Conservation (phyloP, 2,888 invertebrate species). For the Hyposoter didymator region DNA sequence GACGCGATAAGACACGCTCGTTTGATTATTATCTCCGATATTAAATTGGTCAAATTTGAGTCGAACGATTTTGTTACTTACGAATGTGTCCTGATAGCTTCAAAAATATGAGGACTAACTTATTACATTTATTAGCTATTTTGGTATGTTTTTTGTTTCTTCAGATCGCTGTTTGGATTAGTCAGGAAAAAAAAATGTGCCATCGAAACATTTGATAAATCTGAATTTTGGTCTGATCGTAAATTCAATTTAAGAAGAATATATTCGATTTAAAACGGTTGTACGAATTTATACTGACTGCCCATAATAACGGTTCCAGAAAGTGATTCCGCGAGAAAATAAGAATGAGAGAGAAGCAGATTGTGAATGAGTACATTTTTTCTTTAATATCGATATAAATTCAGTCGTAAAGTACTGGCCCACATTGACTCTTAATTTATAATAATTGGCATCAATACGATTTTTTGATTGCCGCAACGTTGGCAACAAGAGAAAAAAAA, state of each 20-base stretch:
- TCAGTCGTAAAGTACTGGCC: constrained; percentile 22
- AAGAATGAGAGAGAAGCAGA: neutral
- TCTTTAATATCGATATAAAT: constrained; percentile 41
- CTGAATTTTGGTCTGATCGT: neutral
- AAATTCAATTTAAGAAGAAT: constrained; percentile 7
- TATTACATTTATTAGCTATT: neutral
- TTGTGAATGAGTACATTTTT: constrained; percentile 6
- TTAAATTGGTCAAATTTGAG: neutral
- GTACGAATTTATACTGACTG: constrained; percentile 9
- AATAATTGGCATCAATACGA: constrained; percentile 33
- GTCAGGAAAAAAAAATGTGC: neutral
- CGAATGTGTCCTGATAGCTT: neutral
- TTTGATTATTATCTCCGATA: neutral
- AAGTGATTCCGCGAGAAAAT: constrained; percentile 20
- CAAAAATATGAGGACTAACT: neutral
- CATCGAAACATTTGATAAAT: neutral
- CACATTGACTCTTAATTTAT: constrained; percentile 38
- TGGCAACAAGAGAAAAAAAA: constrained; percentile 18
- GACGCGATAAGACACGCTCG: constrained; percentile 6
- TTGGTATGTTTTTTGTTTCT: neutral
- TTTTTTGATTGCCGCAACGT: constrained; percentile 33
- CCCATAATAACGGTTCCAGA: constrained; percentile 48
- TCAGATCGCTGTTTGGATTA: neutral
- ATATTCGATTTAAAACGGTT: constrained; percentile 9
- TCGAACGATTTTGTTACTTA: neutral